Conservation (phyloP, 1,140 invertebrate species). For the Rhagoletis pomonella region DNA sequence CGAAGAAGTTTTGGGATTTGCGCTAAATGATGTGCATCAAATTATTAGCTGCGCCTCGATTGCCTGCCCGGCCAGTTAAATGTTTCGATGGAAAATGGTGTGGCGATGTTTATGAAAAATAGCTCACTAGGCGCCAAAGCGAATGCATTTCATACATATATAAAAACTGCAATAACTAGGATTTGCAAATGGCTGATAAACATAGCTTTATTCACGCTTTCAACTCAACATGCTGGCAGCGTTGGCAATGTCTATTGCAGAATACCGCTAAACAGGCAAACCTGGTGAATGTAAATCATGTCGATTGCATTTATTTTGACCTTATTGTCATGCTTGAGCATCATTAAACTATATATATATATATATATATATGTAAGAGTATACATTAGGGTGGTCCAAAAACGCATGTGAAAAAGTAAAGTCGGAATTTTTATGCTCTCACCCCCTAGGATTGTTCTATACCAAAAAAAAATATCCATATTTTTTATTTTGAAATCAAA, state of each 20-base stretch:
- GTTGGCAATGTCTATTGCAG: background rate
- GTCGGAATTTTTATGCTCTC: too few species aligned
- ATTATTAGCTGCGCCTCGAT: too few species aligned
- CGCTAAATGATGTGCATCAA: too few species aligned
- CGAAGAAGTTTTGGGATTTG: too few species aligned
- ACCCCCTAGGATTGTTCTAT: too few species aligned
- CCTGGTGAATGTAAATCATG: slow-evolving; percentile 39
- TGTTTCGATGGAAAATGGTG: background rate
- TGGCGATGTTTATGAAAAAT: slow-evolving; percentile 12
- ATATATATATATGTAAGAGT: too few species aligned
- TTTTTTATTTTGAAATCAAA: too few species aligned
- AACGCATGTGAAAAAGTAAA: too few species aligned
- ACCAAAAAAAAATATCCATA: too few species aligned
- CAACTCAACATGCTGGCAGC: background rate
- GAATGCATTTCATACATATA: background rate
- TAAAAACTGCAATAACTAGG: slow-evolving; percentile 17
- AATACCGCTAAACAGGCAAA: background rate
- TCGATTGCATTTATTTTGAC: slow-evolving; percentile 37
- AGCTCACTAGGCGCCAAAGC: background rate
- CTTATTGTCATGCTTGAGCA: slow-evolving; percentile 38
- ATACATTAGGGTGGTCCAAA: too few species aligned
- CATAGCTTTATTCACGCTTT: slow-evolving; percentile 38
- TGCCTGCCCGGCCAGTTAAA: background rate
- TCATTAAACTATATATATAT: background rate
- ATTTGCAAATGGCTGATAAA: slow-evolving; percentile 45